Conservation (phyloP, 1,140 invertebrate species). For the Drosophila sturtevanti region DNA sequence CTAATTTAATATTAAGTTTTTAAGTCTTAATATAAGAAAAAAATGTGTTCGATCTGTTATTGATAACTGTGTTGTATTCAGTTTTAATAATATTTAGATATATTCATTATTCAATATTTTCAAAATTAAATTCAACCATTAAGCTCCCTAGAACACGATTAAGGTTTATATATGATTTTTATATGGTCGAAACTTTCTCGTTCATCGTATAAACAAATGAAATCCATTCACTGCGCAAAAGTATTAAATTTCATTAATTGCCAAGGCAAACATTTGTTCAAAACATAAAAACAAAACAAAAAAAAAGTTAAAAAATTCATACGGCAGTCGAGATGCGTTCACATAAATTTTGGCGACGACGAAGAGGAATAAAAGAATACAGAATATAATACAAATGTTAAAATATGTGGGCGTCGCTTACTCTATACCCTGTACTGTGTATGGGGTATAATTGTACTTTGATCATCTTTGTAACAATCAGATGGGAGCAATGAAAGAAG, state of each 20-base stretch:
- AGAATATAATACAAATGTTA: slow-evolving; percentile 40
- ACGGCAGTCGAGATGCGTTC: slow-evolving; percentile 70
- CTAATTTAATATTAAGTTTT: no score
- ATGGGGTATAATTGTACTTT: neutral
- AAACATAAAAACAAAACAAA: slow-evolving; percentile 51
- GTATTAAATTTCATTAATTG: slow-evolving; percentile 82
- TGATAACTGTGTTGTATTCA: no score
- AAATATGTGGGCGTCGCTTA: slow-evolving; percentile 58
- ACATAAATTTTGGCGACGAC: slow-evolving; percentile 64
- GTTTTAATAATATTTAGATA: no score
- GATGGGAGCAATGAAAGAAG: neutral
- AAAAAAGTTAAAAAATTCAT: slow-evolving; percentile 77
- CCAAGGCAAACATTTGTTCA: slow-evolving; percentile 21
- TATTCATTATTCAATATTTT: no score
- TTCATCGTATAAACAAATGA: neutral
- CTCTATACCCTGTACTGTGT: neutral
- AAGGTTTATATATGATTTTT: neutral
- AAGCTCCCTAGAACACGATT: neutral
- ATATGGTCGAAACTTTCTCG: slow-evolving; percentile 8
- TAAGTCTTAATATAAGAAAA: no score
- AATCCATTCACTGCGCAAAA: slow-evolving; percentile 61
- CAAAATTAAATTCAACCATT: neutral
- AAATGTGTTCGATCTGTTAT: no score
- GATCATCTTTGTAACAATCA: neutral
- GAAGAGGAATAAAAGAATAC: slow-evolving; percentile 26